Percentiles rank a stretch among this genome's conserved stretches.
phyloP scores from a whole-genome alignment of 2,797 vertebrate genomes.

The Sardinella longiceps region DNA sequence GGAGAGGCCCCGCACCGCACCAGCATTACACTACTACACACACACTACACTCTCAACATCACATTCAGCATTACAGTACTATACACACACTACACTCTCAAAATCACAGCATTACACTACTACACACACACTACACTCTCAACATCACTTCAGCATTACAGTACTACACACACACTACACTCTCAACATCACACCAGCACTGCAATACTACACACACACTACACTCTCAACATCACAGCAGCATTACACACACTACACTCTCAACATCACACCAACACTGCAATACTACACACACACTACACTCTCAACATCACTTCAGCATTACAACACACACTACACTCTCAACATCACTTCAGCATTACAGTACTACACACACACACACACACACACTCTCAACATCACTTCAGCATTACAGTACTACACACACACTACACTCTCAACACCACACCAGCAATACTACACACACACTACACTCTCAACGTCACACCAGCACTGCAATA shows the following conservation, averaged over 20 bases:
- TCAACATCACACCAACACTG: background rate
- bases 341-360: background rate
- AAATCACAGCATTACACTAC: background rate
- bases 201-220: no score
- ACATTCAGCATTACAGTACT: background rate
- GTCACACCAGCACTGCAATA: background rate
- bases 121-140: no score
- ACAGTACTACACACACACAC: no score
- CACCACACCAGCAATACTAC: background rate
- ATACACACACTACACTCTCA: background rate
- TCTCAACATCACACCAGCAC: background rate
- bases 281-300: no score
- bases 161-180: background rate
- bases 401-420: background rate
- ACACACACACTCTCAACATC: background rate
- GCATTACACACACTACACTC: background rate
- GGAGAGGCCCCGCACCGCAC: constrained; percentile 30
- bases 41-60: background rate
- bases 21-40: background rate
- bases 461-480: background rate
- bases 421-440: constrained; percentile 1
- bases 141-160: background rate
- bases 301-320: no score
- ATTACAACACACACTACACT: background rate
- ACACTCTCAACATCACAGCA: background rate